phyloP scores from a whole-genome alignment of 2,888 invertebrate genomes.

The Platerodrilus igneus region DNA sequence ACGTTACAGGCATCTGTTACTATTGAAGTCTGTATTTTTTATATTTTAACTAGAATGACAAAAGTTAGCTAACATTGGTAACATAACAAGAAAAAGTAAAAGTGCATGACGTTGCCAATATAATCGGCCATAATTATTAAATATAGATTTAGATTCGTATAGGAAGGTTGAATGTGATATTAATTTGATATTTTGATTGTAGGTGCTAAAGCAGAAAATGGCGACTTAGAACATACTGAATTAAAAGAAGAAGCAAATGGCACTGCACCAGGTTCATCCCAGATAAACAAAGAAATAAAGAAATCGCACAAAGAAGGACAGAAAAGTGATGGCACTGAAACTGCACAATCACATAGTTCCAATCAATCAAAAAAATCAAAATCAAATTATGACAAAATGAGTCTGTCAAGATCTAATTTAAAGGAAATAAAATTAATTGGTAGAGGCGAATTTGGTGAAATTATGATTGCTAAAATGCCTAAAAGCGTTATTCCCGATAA shows the following conservation, averaged over 20 bases:
- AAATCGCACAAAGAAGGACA: slow-evolving; percentile 55
- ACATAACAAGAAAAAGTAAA: too few species aligned
- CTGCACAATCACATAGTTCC: slow-evolving; percentile 56
- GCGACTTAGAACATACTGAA: slow-evolving; percentile 54
- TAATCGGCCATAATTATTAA: too few species aligned
- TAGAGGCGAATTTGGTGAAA: slow-evolving; percentile 89
- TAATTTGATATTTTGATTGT: slow-evolving; percentile 28
- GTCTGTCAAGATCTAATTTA: slow-evolving; percentile 68
- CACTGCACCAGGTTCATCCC: slow-evolving; percentile 46
- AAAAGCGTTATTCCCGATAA: slow-evolving; percentile 33
- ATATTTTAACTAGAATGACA: too few species aligned
- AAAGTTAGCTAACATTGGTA: too few species aligned
- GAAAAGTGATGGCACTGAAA: slow-evolving; percentile 64
- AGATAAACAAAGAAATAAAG: slow-evolving; percentile 55
- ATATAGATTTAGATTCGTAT: too few species aligned
- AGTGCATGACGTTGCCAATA: too few species aligned
- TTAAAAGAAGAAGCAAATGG: slow-evolving; percentile 58
- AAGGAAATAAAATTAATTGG: slow-evolving; percentile 66
- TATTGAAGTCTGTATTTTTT: too few species aligned
- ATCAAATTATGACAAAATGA: slow-evolving; percentile 69
- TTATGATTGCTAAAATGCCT: slow-evolving; percentile 67
- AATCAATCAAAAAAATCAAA: slow-evolving; percentile 53
- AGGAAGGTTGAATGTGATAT: too few species aligned
- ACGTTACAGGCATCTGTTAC: too few species aligned
- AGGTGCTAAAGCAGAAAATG: slow-evolving; percentile 62